Base-by-base conservation (phyloP, 2,113 vertebrate species). In the Phocoena sinus region DNA sequence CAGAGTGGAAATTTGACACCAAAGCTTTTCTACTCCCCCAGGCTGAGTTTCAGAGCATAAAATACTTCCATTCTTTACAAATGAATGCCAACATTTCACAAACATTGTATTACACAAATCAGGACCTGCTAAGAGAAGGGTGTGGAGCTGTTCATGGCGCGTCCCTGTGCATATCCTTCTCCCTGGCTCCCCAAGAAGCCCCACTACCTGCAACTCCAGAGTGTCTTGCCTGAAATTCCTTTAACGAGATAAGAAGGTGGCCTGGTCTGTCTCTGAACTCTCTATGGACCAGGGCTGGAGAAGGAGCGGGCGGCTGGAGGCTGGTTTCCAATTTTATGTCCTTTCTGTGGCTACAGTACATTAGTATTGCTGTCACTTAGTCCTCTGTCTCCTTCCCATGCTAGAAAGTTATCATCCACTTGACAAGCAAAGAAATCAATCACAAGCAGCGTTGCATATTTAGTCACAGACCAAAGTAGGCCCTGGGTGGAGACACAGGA, bases 391-490 rank as follows among this genome's bases (percentile, higher is more conserved):
- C 68, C 47, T 92, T 74, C 70, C 23, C n/a, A 18, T 77, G 60
- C 26, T 9, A 65, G 71, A 79, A 47, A 25, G 33, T 83, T 79
- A 79, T 44, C 71, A 47, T 65, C 89, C 47, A 6, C 65, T 50
- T 91, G 71, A 67, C 71, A 91, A 60, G 70, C 85, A 90, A 58
- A 94, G 44, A 56, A 89, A 71, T 96, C 60, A 53, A 4, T 94
- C 76, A 60, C 13, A 86, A 36, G 74, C 41, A 88, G 60, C 36
- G 9, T 0, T 50, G 68, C 23, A 3, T 62, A 74, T 36, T 90
- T 74, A 68, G 74, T 62, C 65, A 33, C 47, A 89, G 80, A 47
- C 68, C 36, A 21, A 13, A 63, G 18, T 3, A 7, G 31, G 33
- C 73, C 36, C 0, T 36, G 20, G 77, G 47, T 31, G 31, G 58